Percentiles rank a stretch among this genome's conserved stretches.
These are phyloP conservation scores for Notamacropus eugenii DNA, from an alignment of 2,797 vertebrate species.

Conservation along the genomic window DNA sequence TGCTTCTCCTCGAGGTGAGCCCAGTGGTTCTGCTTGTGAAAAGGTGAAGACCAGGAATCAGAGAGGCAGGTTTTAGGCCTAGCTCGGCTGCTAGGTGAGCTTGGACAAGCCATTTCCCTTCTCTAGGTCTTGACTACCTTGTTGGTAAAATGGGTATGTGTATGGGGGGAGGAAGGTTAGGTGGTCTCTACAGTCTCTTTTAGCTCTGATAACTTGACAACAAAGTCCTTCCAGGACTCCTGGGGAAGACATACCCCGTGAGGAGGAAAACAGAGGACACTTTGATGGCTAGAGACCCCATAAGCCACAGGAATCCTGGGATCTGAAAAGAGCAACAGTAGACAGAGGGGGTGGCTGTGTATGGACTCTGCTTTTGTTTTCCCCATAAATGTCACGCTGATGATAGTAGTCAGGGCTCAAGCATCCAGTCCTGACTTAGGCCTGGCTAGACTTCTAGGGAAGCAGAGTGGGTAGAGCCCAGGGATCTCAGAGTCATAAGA, in stretches of 20 bases:
- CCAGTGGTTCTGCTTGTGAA: not conserved
- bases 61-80: not conserved
- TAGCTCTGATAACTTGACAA: not conserved
- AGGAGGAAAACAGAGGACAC: not conserved
- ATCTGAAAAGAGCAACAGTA: not conserved
- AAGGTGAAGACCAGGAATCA: not conserved
- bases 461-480: not conserved
- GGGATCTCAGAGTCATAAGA: not conserved
- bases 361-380: not conserved
- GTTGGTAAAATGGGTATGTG: not conserved
- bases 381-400: not conserved
- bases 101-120: too few relatives aligned
- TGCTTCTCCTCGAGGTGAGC: constrained; percentile 72
- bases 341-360: not conserved
- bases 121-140: not conserved
- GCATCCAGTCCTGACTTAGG: not conserved
- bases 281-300: not conserved
- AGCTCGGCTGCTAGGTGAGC: not conserved
- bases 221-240: not conserved
- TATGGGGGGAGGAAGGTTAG: not conserved
- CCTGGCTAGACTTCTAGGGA: not conserved
- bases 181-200: not conserved
- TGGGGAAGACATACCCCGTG: not conserved
- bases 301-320: not conserved
- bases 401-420: not conserved